Percentiles rank a stretch among this genome's conserved stretches.
Conservation (phyloP, 2,113 vertebrate species). For the Pimephales promelas region DNA sequence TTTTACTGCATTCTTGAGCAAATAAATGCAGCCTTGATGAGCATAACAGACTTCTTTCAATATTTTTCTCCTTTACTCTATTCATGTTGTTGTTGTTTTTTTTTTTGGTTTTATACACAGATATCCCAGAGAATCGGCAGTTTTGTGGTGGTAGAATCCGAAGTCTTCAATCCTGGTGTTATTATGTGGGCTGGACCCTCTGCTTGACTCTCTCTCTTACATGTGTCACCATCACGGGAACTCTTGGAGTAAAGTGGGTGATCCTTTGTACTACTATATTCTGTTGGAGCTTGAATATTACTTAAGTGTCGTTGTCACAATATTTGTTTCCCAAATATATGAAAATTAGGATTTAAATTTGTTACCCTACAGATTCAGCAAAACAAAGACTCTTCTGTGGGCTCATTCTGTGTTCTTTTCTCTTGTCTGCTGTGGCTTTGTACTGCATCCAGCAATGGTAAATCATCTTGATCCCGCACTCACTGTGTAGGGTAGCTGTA, state of each 20-base stretch:
- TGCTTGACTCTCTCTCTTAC: slow-evolving; percentile 67
- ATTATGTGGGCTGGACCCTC: slow-evolving; percentile 67
- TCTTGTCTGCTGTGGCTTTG: slow-evolving; percentile 72
- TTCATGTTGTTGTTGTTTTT: background rate
- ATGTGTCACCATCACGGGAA: slow-evolving; percentile 64
- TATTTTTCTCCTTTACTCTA: no score
- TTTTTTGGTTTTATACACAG: slow-evolving; percentile 2
- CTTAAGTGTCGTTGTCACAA: background rate
- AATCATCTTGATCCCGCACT: slow-evolving; percentile 6
- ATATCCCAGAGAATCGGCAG: background rate
- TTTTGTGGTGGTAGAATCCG: background rate
- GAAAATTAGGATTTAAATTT: slow-evolving; percentile 28
- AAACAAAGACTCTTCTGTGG: slow-evolving; percentile 72
- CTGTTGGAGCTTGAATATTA: background rate
- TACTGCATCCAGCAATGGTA: slow-evolving; percentile 80
- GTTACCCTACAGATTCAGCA: slow-evolving; percentile 71
- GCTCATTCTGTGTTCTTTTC: slow-evolving; percentile 75
- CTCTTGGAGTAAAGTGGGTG: slow-evolving; percentile 77
- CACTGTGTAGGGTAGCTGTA: background rate
- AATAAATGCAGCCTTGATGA: background rate
- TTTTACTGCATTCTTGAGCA: background rate
- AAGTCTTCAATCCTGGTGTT: slow-evolving; percentile 55
- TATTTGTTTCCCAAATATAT: slow-evolving; percentile 22
- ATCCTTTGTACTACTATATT: background rate
- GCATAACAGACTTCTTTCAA: background rate